Evolutionary conservation across 2,113 vertebrate genomes (phyloP), one percentile per base, ranked within the genome.

Genomic region (Anoplopoma fimbria): DNA sequence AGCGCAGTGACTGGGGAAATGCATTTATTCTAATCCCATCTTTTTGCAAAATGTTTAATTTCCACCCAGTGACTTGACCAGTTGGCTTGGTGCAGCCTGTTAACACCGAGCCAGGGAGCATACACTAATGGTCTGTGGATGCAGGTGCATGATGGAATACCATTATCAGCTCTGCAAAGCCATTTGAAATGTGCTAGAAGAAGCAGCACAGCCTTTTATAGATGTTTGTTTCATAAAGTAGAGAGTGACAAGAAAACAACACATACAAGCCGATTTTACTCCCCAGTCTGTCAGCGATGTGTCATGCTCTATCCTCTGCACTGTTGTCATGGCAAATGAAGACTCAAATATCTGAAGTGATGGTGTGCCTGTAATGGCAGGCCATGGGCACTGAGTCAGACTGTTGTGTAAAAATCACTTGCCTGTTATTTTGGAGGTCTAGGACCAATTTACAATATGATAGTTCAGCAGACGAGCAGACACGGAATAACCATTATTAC

Each of bases 291-390:
- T 92, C 88, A 88, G 80, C 82, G 86, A 88, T 86, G 87, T 88
- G 90, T 91, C 87, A 91, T 70, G 61, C 86, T 79, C 88, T 77
- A 76, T 92, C 91, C 84, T 89, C 87, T 85, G 79, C 82, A 71
- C 86, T 73, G 91, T 87, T 93, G 91, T 90, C 93, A 92, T 84
- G 84, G 89, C 78, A 88, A 93, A 93, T 90, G 78, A 91, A 92
- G 81, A 90, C 87, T 81, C 85, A 83, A 85, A 82, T 84, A 90
- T 88, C 78, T 85, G 72, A 91, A 91, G 89, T 82, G 88, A 89
- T 89, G 81, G 58, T 75, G 88, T 69, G 81, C 31, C 65, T 79
- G 49, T 47, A 80, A 72, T 70, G 76, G 72, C 79, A 88, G 80
- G 69, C 69, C 45, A 75, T 57, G 70, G 60, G 60, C 80, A 83